Evolutionary conservation across 2,113 vertebrate species (phyloP).

Genomic region (Pedetes capensis): DNA sequence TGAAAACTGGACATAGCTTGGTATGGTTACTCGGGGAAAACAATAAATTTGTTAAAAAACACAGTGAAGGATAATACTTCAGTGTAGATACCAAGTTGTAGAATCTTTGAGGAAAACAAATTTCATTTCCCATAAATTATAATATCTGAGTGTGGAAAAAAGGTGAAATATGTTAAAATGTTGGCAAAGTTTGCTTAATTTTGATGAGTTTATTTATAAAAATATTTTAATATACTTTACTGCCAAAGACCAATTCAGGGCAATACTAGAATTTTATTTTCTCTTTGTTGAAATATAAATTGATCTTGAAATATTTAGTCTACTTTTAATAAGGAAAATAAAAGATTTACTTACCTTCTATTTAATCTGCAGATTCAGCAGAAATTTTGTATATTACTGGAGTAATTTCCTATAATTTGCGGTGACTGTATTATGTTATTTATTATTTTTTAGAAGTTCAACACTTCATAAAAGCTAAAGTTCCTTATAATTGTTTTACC

Average conservation of each 20-base stretch:
- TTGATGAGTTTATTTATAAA: constrained; percentile 23
- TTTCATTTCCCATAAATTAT: background rate
- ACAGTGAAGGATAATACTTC: background rate
- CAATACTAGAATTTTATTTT: constrained; percentile 28
- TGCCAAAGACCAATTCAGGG: background rate
- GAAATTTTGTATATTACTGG: background rate
- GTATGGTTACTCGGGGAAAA: background rate
- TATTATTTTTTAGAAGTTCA: background rate
- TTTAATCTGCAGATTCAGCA: background rate
- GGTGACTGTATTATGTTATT: background rate
- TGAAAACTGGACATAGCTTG: background rate
- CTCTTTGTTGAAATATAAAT: constrained; percentile 4
- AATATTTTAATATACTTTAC: background rate
- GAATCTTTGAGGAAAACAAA: background rate
- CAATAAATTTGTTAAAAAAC: background rate
- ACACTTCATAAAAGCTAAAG: background rate
- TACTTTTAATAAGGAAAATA: background rate
- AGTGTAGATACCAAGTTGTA: background rate
- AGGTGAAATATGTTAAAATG: background rate
- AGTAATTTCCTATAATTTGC: constrained; percentile 15
- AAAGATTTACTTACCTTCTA: background rate
- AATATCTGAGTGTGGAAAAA: background rate
- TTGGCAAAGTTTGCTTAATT: constrained; percentile 18
- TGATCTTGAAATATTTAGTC: background rate
- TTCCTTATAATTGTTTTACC: background rate